Evolutionary conservation across 2,797 vertebrate genomes (phyloP).

Genomic region (Aphelocoma californica): DNA sequence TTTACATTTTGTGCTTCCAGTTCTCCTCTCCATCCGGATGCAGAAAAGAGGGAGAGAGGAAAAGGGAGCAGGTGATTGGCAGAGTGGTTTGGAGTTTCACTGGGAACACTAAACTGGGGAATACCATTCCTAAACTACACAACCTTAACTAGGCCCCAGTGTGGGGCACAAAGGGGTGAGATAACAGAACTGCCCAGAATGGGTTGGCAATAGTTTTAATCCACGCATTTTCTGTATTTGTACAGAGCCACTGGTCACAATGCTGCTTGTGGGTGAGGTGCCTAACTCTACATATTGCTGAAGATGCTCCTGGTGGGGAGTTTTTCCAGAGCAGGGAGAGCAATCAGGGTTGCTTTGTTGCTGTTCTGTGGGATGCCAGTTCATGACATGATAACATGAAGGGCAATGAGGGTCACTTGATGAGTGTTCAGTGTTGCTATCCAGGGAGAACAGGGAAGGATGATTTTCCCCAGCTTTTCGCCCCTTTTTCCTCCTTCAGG

Average conservation of each 20-base stretch:
- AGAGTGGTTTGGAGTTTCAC: neutral
- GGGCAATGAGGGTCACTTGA: neutral
- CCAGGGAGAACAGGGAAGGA: neutral
- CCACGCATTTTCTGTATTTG: neutral
- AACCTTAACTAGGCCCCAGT: neutral
- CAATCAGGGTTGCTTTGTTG: neutral
- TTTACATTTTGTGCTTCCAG: neutral
- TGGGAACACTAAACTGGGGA: neutral
- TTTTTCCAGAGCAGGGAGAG: neutral
- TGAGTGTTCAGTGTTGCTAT: neutral
- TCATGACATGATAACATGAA: neutral
- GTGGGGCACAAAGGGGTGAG: neutral
- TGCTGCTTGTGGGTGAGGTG: neutral
- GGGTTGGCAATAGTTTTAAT: neutral
- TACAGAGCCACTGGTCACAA: neutral
- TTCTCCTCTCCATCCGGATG: neutral
- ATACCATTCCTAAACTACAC: neutral
- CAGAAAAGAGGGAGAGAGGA: neutral
- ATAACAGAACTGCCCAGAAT: neutral
- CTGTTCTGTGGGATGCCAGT: neutral
- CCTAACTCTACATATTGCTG: neutral
- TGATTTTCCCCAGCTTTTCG: neutral
- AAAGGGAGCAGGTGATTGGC: rapidly evolving
- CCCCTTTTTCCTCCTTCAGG: neutral
- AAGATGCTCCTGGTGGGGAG: neutral